Conservation (phyloP, 2,113 vertebrate species). For the Antechinus stuartii region DNA sequence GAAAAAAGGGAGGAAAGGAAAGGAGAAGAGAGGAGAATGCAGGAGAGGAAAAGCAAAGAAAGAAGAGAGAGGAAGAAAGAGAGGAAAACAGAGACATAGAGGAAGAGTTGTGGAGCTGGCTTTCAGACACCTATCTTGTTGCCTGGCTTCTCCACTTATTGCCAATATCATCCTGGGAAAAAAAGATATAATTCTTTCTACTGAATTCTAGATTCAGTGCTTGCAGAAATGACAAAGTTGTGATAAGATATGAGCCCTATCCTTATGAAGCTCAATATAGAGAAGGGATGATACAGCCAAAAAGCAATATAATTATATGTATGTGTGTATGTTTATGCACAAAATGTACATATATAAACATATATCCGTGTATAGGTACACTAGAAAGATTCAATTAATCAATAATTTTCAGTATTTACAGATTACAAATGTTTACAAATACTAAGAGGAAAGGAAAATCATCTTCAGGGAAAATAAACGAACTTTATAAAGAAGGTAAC, state of each 20-base stretch:
- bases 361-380: not conserved
- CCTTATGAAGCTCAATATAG: not conserved
- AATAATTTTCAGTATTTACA: not conserved
- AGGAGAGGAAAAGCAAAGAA: rapidly evolving
- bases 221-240: not conserved
- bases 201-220: not conserved
- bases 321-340: not conserved
- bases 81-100: not conserved
- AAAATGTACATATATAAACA: not conserved
- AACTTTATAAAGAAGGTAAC: not conserved
- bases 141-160: not conserved
- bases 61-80: rapidly evolving
- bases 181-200: not conserved
- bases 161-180: not conserved
- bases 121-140: not conserved
- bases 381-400: not conserved
- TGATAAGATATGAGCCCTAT: not conserved
- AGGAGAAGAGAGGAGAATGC: no score
- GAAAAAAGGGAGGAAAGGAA: not conserved
- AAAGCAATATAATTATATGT: not conserved
- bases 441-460: not conserved
- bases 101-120: not conserved
- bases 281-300: not conserved
- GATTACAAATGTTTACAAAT: not conserved
- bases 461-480: not conserved